Conservation (phyloP, 2,797 vertebrate genomes). For the Cossypha niveicapilla region DNA sequence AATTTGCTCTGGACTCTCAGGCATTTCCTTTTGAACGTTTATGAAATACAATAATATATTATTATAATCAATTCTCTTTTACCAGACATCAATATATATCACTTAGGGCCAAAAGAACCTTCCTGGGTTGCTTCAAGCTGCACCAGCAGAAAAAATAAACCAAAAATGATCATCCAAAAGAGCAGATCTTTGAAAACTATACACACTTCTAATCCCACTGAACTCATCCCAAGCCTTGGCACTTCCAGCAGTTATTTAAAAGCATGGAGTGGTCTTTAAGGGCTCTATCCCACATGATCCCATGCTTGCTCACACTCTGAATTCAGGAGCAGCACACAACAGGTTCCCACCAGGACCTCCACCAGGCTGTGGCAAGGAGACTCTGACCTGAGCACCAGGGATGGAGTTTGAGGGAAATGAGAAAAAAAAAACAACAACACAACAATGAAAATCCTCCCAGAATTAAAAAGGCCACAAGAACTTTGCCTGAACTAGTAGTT, state of each 20-base stretch:
- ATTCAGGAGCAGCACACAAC: not conserved
- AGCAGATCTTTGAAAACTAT: not conserved
- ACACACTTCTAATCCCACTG: not conserved
- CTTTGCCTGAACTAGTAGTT: conserved; percentile 27
- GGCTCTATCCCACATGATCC: not conserved
- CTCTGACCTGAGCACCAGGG: not conserved
- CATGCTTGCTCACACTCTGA: not conserved
- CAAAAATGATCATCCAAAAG: not conserved
- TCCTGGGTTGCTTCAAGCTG: not conserved
- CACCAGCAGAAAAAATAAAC: not conserved
- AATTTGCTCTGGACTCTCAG: not conserved
- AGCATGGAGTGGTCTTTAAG: not conserved
- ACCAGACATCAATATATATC: accelerated
- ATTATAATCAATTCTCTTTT: not conserved
- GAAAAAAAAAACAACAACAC: not conserved
- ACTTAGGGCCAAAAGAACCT: not conserved
- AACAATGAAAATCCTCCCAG: not conserved
- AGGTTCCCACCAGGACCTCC: not conserved
- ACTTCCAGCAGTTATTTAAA: not conserved
- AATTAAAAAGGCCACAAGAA: conserved; percentile 43
- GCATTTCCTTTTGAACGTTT: not conserved
- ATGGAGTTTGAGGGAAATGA: not conserved
- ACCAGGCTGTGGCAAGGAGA: not conserved
- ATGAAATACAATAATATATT: not conserved
- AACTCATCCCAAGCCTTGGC: not conserved